Evolutionary conservation across 2,797 vertebrate genomes (phyloP), one percentile per base, ranked within the genome.

Genomic region (Melanotaenia maccullochi): DNA sequence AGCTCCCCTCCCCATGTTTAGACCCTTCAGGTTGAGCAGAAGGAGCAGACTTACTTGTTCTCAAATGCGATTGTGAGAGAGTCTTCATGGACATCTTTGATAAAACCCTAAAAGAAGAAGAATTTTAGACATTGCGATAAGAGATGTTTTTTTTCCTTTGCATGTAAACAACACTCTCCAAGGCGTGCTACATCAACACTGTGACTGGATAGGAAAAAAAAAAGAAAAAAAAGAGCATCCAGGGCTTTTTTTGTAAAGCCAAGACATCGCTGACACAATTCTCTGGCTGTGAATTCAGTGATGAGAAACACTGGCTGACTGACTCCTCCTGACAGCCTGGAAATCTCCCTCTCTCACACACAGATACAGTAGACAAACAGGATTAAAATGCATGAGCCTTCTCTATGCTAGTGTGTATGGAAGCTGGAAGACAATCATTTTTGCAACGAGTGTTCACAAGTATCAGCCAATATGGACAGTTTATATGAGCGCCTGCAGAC

Each of bases 21-120:
- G 52, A 16, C 52, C 25, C 24, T 54, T 16, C 18, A 11, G 9
- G 65, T 44, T 28, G 33, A 55, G 9, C 36, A 61, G 32, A 66
- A n/a, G 76, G 9, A 22, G 16, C 8, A 68, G 60, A 94, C 97
- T 96, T 95, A 98, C 97, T 97, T 98, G 95, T 98, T 97, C 93
- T 97, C 97, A 90, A 97, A 98, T 79, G 96, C 95, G 83, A 97
- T 96, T 69, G 96, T 96, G 88, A 98, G 95, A 0, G 97, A 96
- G 87, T 97, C 97, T 91, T 97, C 96, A 4, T 97, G 96, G 68
- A 97, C 95, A 92, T 98, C 97, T 89, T 97, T 97, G 88, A 97
- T 96, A 90, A 94, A 96, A 71, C 95, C 97, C 96, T 97, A 75
- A 66, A 78, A 74, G 60, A 38, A 73, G 81, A 25, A 44, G 22